These are phyloP conservation scores for Chesias legatella DNA, from an alignment of 2,888 invertebrate species.

Conservation along the genomic window DNA sequence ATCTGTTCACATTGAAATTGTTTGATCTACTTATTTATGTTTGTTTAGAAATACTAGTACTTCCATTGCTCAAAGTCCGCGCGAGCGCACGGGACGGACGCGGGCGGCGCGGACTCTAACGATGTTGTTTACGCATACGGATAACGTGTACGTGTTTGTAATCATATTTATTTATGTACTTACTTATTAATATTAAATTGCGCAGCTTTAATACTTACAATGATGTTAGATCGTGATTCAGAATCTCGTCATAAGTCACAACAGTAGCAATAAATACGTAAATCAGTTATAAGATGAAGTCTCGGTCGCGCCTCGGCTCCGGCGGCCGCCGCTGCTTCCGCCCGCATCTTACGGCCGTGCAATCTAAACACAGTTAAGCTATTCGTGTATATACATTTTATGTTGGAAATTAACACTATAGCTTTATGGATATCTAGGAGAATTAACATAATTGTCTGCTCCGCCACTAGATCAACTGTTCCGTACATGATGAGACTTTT, in stretches of 20 bases:
- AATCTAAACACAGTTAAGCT: constrained; percentile 54
- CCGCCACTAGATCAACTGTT: no score
- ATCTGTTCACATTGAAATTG: constrained; percentile 59
- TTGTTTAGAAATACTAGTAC: constrained; percentile 46
- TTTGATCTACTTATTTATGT: constrained; percentile 47
- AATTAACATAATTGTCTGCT: constrained; percentile 8
- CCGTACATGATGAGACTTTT: no score
- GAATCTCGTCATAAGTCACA: constrained; percentile 81
- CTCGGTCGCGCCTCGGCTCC: constrained; percentile 43
- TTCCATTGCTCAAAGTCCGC: constrained; percentile 73
- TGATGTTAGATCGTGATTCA: constrained; percentile 79
- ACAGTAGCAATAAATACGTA: constrained; percentile 76
- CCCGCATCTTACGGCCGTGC: constrained; percentile 45
- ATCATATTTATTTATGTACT: constrained; percentile 75
- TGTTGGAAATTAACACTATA: constrained; percentile 1
- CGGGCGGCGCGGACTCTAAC: constrained; percentile 60
- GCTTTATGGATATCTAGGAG: constrained; percentile 4
- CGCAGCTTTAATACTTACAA: constrained; percentile 80
- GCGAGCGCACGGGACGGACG: constrained; percentile 38
- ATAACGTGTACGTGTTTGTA: constrained; percentile 59
- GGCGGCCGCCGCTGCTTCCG: constrained; percentile 36
- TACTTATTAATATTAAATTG: constrained; percentile 74
- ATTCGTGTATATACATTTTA: constrained; percentile 35
- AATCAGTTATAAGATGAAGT: constrained; percentile 62
- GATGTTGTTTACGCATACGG: constrained; percentile 61